Base-by-base conservation (phyloP, 1,140 invertebrate species). In the Coenobita brevimanus region DNA sequence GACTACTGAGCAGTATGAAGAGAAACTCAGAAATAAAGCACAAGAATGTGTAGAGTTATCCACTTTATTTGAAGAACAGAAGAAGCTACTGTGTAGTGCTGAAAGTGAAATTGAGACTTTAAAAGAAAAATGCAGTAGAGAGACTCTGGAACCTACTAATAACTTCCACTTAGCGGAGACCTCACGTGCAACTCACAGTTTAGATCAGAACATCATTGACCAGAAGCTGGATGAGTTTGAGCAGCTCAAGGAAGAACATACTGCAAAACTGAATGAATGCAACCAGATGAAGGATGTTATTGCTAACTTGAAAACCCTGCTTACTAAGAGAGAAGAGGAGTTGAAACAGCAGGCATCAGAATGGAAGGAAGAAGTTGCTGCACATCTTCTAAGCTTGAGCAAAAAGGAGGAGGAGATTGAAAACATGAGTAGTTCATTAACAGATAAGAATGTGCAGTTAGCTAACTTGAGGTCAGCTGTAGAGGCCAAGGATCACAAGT, bases 141-240 rank as follows among this genome's bases (percentile, higher is more conserved):
- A n/a, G n/a, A n/a, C n/a, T n/a, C n/a, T n/a, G n/a, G n/a, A n/a
- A n/a, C n/a, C n/a, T n/a, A n/a, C n/a, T n/a, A n/a, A n/a, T n/a
- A n/a, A n/a, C n/a, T n/a, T n/a, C n/a, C n/a, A n/a, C n/a, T n/a
- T n/a, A n/a, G n/a, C n/a, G n/a, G n/a, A 30, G 36, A 79, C 2
- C 3, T 38, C 10, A 38, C 3, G 15, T 3, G 3, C 21, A 3
- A 6, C 15, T 75, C 17, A 75, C 15, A 33, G 8, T 27, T 75
- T 33, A n/a, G 41, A 50, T 1, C 17, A 27, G 8, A 15, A 6
- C 6, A 78, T 85, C 38, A 62, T 64, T 46, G 43, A 36, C 10
- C 50, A 81, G 43, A 87, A 71, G 30, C 60, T 87, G 36, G 84
- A 87, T 81, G 76, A 87, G 41, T 57, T 87, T 17, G 78, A 87